Evolutionary conservation across 2,888 invertebrate genomes (phyloP), one percentile per base, ranked within the genome.

Genomic region (Phragmatobia fuliginosa): DNA sequence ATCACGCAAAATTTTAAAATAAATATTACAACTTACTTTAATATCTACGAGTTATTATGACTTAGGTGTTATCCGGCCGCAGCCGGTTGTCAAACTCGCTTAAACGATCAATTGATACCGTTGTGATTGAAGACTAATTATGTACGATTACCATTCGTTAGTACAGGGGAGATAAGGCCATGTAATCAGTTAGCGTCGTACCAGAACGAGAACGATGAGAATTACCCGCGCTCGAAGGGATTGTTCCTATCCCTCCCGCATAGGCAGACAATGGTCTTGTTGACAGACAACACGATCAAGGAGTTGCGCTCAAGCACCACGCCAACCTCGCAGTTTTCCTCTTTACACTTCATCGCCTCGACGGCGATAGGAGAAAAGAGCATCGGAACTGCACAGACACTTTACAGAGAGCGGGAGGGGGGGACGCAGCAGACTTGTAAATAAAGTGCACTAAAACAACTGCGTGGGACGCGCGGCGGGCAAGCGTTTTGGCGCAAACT

Each of bases 291-390:
- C 85, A 95, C 95, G 83, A 95, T 95, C 89, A 95, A 84, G 71
- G 95, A 95, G 88, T 95, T 94, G 90, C 92, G 94, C 85, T 94
- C 95, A 84, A 94, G 91, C 83, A 95, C 91, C 89, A 95, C 94
- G 87, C 95, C 95, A 77, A 95, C 95, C 89, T 95, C 95, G 87
- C 95, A 95, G 88, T 95, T 95, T 91, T 94, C 95, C 93, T 94
- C 95, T 92, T 95, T 95, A 91, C 95, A 95, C 95, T 95, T 95
- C 95, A 95, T 95, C 95, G 95, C 94, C 92, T 93, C 93, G 76
- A 90, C 91, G 93, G 94, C 94, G 94, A 95, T 93, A 81, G 92
- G 92, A 94, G 94, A 91, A 92, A 94, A 94, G 94, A 94, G 94
- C 94, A 94, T 95, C 89, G 92, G 93, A 91, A 88, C 87, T 83